Evolutionary conservation across 1,140 invertebrate species (phyloP), one percentile per base, ranked within the genome.

Genomic region (Neuroterus valhalla): DNA sequence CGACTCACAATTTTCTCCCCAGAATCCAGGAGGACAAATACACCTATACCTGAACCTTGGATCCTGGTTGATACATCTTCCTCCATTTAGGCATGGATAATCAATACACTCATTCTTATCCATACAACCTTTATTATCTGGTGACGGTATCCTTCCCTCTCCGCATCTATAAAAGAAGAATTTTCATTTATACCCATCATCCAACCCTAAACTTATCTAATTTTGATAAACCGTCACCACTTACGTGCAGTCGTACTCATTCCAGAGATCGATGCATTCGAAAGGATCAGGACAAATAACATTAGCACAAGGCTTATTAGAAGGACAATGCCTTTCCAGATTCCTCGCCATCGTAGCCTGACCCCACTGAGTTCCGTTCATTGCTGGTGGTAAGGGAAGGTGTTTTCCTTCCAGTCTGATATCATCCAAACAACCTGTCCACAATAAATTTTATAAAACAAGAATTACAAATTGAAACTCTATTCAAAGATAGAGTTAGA

Each of bases 241-340:
- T 95, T 91, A 99, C 97, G 96, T 97, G 96, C 98, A 99, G 84
- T 98, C 97, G 83, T 97, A 97, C 89, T 96, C 95, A 89, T 96
- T 97, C 98, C 98, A 99, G 0, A 98, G 92, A 90, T 99, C 97
- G 42, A 97, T 95, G 90, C 98, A 99, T 79, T 97, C 96, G 87
- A 98, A 97, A n/a, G 96, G 96, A 81, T 96, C 94, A 0, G 95
- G 94, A 86, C 98, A 98, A 77, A 95, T 95, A 45, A 97, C 95
- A 87, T 96, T 96, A 62, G 95, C 94, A 87, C 98, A 99, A 21
- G 97, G 97, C 84, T 97, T 97, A 82, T 98, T 97, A 0, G 97
- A 98, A 4, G 96, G 94, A 88, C 98, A 99, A 82, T 96, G 95
- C 66, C 94, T 94, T 81, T 96, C 95, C 15, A 99, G 89, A 88